Evolutionary conservation across 2,113 vertebrate genomes (phyloP).

Genomic region (Nyctibius bracteatus): DNA sequence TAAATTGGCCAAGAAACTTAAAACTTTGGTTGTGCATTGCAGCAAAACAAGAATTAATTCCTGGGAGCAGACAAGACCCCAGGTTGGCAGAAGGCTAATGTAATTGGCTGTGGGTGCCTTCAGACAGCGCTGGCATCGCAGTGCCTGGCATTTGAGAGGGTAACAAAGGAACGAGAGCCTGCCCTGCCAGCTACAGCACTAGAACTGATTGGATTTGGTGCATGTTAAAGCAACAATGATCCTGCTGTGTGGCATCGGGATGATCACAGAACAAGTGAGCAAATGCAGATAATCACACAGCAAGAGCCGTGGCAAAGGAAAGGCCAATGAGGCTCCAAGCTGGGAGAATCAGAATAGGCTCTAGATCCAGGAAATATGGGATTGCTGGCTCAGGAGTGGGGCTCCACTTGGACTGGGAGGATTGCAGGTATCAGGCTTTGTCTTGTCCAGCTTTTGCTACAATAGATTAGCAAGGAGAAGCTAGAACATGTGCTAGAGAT

Average conservation of each 20-base stretch:
- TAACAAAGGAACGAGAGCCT: not conserved
- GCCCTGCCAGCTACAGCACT: conserved; percentile 20
- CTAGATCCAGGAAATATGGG: not conserved
- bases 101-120: conserved; percentile 40
- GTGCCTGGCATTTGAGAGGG: conserved; percentile 27
- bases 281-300: conserved; percentile 14
- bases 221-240: not conserved
- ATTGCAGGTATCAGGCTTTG: not conserved
- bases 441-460: not conserved
- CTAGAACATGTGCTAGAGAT: not conserved
- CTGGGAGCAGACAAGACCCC: conserved; percentile 22
- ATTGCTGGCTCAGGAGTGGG: not conserved
- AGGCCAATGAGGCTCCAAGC: not conserved
- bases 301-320: not conserved
- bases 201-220: conserved; percentile 49
- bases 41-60: conserved; percentile 57
- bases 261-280: conserved; percentile 30
- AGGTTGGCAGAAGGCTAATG: conserved; percentile 46
- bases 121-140: not conserved
- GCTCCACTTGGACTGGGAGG: not conserved
- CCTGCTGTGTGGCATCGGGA: not conserved
- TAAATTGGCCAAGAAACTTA: conserved; percentile 27
- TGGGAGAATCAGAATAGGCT: not conserved
- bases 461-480: not conserved
- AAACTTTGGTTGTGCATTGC: conserved; percentile 36